A percentile compares a stretch with the other conserved stretches of the same genome.
These are phyloP conservation scores for Tragopan temminckii DNA, from an alignment of 2,797 vertebrate species.

Conservation along the genomic window DNA sequence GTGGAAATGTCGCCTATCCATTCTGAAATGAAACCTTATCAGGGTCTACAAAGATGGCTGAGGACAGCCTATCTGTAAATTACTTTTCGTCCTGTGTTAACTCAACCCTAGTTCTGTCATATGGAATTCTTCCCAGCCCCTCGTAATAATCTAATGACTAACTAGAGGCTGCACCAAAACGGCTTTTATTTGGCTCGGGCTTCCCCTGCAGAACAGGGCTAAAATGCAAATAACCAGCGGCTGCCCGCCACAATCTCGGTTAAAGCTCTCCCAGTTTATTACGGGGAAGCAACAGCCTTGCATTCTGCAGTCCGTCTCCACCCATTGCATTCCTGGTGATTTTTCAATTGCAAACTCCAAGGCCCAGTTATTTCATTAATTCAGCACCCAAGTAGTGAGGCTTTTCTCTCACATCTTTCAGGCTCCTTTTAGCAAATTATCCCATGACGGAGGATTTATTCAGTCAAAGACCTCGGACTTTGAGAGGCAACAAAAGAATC, in stretches of 20 bases:
- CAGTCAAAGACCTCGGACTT: conserved; percentile 91
- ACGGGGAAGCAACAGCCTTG: conserved; percentile 73
- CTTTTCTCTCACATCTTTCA: conserved; percentile 89
- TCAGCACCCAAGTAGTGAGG: conserved; percentile 88
- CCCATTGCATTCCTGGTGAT: conserved; percentile 87
- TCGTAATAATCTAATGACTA: conserved; percentile 97
- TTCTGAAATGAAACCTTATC: conserved; percentile 99
- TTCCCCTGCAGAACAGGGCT: conserved; percentile 67
- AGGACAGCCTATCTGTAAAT: conserved; percentile 99
- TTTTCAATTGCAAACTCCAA: conserved; percentile 88
- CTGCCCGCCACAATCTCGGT: conserved; percentile 70
- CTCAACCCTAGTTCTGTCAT: conserved; percentile 99
- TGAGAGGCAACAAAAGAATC: conserved; percentile 97
- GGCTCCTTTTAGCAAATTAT: conserved; percentile 93
- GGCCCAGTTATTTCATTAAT: conserved; percentile 88
- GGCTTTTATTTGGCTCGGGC: conserved; percentile 77
- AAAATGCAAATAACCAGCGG: conserved; percentile 75
- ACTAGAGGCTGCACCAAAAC: conserved; percentile 78
- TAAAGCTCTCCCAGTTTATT: conserved; percentile 80
- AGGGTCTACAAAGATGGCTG: conserved; percentile 97
- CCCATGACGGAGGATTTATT: conserved; percentile 96
- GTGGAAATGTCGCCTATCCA: conserved; percentile 99
- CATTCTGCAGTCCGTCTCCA: conserved; percentile 83
- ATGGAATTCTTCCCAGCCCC: conserved; percentile 95
- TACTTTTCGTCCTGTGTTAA: conserved; percentile 99